These are phyloP conservation scores for Typhlomys cinereus DNA, from an alignment of 2,113 vertebrate genomes.

Conservation along the genomic window DNA sequence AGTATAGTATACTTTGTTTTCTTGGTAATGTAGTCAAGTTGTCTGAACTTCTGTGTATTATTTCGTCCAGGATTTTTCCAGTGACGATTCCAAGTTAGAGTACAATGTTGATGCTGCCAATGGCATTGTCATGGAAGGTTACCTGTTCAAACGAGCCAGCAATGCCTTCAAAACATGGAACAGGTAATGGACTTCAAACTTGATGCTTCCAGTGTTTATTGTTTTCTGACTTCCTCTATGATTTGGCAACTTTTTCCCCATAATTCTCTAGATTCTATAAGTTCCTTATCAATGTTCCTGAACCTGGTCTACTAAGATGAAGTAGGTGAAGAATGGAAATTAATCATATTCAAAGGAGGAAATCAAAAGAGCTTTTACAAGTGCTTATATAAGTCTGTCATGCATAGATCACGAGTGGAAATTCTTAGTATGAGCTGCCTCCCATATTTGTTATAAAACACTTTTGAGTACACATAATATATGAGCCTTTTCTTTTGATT, in stretches of 20 bases:
- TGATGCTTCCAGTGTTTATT: neutral
- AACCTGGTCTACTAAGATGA: neutral
- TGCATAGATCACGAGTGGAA: neutral
- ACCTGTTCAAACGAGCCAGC: constrained; percentile 98
- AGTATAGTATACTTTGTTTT: constrained; percentile 13
- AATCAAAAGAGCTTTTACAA: constrained; percentile 21
- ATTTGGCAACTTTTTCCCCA: neutral
- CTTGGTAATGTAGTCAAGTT: constrained; percentile 9
- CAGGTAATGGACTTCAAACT: constrained; percentile 87
- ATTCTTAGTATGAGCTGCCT: too few species aligned
- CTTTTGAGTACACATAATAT: neutral
- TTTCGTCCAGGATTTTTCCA: constrained; percentile 93
- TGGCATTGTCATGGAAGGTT: constrained; percentile 98
- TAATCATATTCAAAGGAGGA: constrained; percentile 22
- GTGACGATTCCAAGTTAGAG: constrained; percentile 96
- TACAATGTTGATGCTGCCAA: constrained; percentile 96
- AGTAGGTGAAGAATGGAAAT: constrained; percentile 33
- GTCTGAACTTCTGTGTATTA: constrained; percentile 53
- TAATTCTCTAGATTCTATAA: constrained; percentile 30
- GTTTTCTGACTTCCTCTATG: constrained; percentile 16
- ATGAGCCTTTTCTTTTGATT: neutral
- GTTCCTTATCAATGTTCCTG: neutral
- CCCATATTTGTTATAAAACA: constrained; percentile 34
- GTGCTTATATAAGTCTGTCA: neutral
- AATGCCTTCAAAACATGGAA: constrained; percentile 99